Conservation (phyloP, 2,113 vertebrate genomes). For the Perca schrenkii region DNA sequence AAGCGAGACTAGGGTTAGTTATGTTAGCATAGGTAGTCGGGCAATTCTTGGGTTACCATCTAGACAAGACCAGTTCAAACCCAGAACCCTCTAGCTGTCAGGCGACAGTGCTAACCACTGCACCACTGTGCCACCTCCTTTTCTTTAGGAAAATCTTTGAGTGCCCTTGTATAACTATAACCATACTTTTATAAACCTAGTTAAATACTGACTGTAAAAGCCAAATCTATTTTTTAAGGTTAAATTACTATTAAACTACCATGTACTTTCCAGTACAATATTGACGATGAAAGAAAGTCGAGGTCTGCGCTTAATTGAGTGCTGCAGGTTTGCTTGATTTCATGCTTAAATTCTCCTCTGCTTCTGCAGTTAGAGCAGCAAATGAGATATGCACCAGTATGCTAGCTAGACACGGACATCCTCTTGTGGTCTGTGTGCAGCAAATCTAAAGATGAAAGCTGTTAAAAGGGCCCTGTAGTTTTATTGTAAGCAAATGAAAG, state of each 20-base stretch:
- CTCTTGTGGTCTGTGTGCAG: neutral
- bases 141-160: neutral
- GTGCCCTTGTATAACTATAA: neutral
- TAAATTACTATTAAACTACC: neutral
- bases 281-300: neutral
- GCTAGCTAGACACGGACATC: no score
- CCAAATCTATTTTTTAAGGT: neutral
- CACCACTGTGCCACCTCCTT: no score
- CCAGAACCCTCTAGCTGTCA: no score
- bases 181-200: neutral
- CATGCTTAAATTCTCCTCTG: neutral
- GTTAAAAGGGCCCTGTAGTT: neutral
- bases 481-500: neutral
- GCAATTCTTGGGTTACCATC: no score
- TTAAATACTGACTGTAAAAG: neutral
- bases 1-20: no score
- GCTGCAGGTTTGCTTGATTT: neutral
- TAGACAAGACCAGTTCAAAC: no score
- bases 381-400: neutral
- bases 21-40: no score
- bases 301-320: neutral
- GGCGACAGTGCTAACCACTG: no score
- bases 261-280: neutral
- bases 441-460: neutral
- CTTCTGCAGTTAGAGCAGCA: neutral